Conservation (phyloP, 2,888 invertebrate genomes). For the Cerastoderma edule region DNA sequence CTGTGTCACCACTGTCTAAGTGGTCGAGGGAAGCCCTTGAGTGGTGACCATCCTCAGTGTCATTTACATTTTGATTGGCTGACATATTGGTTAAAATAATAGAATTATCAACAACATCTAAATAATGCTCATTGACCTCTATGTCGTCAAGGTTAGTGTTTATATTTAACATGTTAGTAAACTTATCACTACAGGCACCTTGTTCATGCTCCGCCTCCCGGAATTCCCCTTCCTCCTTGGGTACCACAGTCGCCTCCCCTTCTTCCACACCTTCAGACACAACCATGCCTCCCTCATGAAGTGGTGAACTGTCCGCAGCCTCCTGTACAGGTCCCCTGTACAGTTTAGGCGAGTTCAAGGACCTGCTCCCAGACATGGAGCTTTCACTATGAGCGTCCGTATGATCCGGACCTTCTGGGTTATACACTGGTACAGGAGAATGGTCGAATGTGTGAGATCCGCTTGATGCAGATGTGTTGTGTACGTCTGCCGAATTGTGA, state of each 20-base stretch:
- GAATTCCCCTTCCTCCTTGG: slow-evolving; percentile 34
- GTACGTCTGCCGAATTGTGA: slow-evolving; percentile 80
- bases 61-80: slow-evolving; percentile 83
- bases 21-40: slow-evolving; percentile 52
- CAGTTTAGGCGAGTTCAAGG: slow-evolving; percentile 78
- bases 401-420: slow-evolving; percentile 75
- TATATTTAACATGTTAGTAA: slow-evolving; percentile 67
- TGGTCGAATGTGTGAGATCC: slow-evolving; percentile 81
- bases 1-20: slow-evolving; percentile 54
- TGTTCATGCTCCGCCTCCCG: slow-evolving; percentile 40
- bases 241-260: slow-evolving; percentile 27
- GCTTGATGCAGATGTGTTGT: slow-evolving; percentile 80
- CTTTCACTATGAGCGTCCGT: slow-evolving; percentile 79
- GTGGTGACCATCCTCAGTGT: slow-evolving; percentile 77
- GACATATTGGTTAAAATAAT: slow-evolving; percentile 72
- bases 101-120: slow-evolving; percentile 65
- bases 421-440: slow-evolving; percentile 45
- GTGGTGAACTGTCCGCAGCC: slow-evolving; percentile 53
- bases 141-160: slow-evolving; percentile 63
- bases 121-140: slow-evolving; percentile 60
- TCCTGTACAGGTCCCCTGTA: slow-evolving; percentile 64
- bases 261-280: slow-evolving; percentile 50
- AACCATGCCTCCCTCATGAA: slow-evolving; percentile 46
- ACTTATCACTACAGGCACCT: slow-evolving; percentile 71
- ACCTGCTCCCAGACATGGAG: slow-evolving; percentile 79